Conservation (phyloP, 2,797 vertebrate species). For the Otolemur crassicaudatus region DNA sequence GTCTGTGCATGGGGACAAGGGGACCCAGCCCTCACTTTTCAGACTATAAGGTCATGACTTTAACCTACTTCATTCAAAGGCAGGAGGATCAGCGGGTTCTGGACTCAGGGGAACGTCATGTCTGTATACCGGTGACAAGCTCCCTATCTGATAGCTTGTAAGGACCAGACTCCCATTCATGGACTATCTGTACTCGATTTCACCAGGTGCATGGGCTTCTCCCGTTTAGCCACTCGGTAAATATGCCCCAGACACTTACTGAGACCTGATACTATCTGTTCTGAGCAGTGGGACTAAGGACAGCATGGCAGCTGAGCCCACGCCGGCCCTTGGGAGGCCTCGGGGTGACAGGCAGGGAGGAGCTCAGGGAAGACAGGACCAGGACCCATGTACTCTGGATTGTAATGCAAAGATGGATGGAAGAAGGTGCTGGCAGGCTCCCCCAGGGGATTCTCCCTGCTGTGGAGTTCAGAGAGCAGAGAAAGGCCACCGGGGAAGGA, state of each 20-base stretch:
- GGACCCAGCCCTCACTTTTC: neutral
- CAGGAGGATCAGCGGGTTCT: neutral
- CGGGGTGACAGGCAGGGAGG: neutral
- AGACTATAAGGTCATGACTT: neutral
- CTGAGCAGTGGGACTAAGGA: neutral
- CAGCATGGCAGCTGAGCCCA: neutral
- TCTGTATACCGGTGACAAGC: neutral
- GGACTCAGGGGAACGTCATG: neutral
- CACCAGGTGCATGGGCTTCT: neutral
- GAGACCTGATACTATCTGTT: neutral
- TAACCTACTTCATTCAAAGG: neutral
- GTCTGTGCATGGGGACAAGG: neutral
- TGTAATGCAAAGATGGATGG: neutral
- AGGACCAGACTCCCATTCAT: neutral
- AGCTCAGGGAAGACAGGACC: neutral
- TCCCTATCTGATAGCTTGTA: neutral
- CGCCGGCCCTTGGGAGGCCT: neutral
- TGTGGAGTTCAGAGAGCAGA: neutral
- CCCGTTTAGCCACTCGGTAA: neutral
- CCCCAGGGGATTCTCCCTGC: neutral
- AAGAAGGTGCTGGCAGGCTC: neutral
- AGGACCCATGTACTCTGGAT: neutral
- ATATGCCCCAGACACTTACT: neutral
- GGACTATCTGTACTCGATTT: neutral
- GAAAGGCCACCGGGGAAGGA: neutral